Percentiles rank a stretch among this genome's conserved stretches.
Evolutionary conservation across 2,113 vertebrate species (phyloP).

Genomic region (Meles meles): DNA sequence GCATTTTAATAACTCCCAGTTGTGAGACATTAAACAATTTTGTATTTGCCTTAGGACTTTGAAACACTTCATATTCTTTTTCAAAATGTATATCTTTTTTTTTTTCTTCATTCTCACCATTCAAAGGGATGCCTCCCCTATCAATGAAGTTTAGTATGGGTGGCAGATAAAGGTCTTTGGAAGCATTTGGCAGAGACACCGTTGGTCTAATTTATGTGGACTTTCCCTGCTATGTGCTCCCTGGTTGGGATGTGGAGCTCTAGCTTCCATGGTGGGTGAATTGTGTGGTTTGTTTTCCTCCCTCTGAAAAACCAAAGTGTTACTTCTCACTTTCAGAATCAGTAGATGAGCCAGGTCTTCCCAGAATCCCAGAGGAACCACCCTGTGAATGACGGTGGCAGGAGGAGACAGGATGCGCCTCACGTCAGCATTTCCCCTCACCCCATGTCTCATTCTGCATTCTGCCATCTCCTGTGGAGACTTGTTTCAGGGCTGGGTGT

Average conservation of each 20-base stretch:
- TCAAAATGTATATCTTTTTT: neutral
- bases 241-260: neutral
- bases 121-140: neutral
- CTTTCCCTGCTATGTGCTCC: neutral
- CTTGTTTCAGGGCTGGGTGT: neutral
- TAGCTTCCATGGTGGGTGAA: neutral
- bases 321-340: neutral
- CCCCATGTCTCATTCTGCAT: neutral
- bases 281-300: neutral
- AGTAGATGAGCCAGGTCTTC: neutral
- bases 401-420: neutral
- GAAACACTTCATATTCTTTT: neutral
- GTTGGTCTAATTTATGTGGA: neutral
- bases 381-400: neutral
- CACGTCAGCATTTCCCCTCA: neutral
- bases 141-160: neutral
- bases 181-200: neutral
- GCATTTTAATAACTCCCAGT: slow-evolving; percentile 49
- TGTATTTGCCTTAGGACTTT: slow-evolving; percentile 23
- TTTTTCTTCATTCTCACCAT: neutral
- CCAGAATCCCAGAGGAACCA: neutral
- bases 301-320: neutral
- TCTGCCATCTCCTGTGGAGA: neutral
- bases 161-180: neutral
- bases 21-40: neutral